Evolutionary conservation across 2,113 vertebrate species (phyloP).

Genomic region (Saccopteryx leptura): DNA sequence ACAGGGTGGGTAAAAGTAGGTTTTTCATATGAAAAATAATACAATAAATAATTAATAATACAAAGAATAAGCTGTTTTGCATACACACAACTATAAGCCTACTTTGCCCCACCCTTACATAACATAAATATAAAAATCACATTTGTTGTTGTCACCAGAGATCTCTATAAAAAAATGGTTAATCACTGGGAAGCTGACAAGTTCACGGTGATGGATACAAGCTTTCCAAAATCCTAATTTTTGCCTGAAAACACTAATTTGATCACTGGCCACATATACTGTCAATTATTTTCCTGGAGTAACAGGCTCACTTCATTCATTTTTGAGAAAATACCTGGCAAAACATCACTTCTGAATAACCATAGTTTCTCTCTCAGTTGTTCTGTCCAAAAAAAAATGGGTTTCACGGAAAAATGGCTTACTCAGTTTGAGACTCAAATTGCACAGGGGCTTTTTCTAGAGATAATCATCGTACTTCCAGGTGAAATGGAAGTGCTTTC

Average conservation of each 20-base stretch:
- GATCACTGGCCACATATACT: background rate
- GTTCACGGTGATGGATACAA: background rate
- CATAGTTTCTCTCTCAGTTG: background rate
- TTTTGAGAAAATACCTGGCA: conserved; percentile 33
- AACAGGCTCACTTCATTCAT: background rate
- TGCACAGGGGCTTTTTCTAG: background rate
- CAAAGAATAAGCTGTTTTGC: background rate
- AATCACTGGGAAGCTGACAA: background rate
- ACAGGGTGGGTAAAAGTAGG: background rate
- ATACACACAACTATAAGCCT: background rate
- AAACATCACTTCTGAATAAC: conserved; percentile 22
- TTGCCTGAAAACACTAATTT: conserved; percentile 30
- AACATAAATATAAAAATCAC: background rate
- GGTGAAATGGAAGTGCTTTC: background rate
- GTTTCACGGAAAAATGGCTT: background rate
- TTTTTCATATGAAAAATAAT: background rate
- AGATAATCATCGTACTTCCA: background rate
- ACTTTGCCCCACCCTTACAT: background rate
- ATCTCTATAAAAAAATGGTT: conserved; percentile 4
- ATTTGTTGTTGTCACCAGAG: background rate
- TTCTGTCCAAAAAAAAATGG: conserved; percentile 62
- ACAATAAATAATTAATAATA: background rate
- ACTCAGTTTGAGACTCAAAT: background rate
- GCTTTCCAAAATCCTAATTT: conserved; percentile 51
- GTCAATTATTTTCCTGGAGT: background rate